Base-by-base conservation (phyloP, 1,140 invertebrate species). In the Heliothis virescens region DNA sequence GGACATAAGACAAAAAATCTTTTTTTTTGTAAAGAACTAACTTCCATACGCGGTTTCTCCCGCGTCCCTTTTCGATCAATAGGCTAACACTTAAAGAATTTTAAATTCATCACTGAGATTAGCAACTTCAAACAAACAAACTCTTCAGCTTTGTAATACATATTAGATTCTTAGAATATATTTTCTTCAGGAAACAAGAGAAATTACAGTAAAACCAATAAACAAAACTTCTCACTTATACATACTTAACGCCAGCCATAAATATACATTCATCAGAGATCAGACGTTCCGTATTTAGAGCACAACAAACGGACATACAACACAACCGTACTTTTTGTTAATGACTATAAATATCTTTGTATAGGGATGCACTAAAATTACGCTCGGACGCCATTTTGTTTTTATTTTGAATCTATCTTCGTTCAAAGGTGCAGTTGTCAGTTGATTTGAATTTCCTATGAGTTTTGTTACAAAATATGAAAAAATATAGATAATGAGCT, bases 351-450 rank as follows among this genome's bases (percentile, higher is more conserved):
- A 71, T 71, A 52, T 12, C 13, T 21, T n/a, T n/a, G 9, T 53
- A 71, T 71, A 52, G 48, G 2, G 18, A 21, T 13, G 48, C 12
- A 10, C 50, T 71, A 53, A n/a, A 71, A 53, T 29, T 71, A 71
- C 52, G 26, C 48, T 29, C 5, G 21, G 21, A 71, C 13, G n/a
- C 41, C 10, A 21, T 16, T 63, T 41, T 63, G 29, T 11, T 21
- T 29, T 62, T 62, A 29, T 62, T 62, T 26, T 29, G 13, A 7
- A 34, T 26, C n/a, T 11, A 34, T 47, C 11, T 15, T 59, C 26
- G 15, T 59, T 18, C 52, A 53, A 53, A 53, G n/a, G 13, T 41
- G 34, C 7, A 3, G 34, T 41, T 41, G 34, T 41, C 34, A 41
- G 34, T 41, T 41, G 34, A 41, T 5, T 41, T 41, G 5, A 9